phyloP scores from a whole-genome alignment of 2,888 invertebrate genomes.

The Melieria picta region DNA sequence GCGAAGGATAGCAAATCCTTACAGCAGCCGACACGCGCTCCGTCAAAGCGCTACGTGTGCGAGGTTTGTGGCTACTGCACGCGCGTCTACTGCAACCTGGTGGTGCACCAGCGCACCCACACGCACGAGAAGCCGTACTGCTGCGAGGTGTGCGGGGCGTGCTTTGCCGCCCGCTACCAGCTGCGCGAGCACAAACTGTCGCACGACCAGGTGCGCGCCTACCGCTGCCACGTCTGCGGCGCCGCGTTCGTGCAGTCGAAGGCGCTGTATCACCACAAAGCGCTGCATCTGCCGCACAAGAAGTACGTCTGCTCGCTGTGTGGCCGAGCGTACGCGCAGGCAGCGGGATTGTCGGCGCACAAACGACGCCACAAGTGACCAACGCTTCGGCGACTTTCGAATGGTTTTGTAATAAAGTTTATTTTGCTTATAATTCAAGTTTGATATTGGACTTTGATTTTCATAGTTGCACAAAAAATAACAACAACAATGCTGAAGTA shows the following conservation, averaged over 20 bases:
- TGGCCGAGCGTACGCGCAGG: not conserved
- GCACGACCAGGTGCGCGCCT: not conserved
- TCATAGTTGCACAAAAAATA: no score
- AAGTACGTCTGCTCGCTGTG: not conserved
- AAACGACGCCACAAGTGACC: not conserved
- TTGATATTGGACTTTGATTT: no score
- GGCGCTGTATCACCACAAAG: not conserved
- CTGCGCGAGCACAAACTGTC: not conserved
- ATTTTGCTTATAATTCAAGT: no score
- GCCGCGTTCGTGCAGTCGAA: not conserved
- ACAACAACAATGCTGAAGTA: no score
- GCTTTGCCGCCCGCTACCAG: not conserved
- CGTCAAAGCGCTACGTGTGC: not conserved
- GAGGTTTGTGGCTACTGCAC: not conserved
- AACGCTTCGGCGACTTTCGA: no score
- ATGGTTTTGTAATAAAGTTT: no score
- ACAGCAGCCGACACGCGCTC: not conserved
- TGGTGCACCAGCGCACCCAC: not conserved
- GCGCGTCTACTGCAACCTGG: not conserved
- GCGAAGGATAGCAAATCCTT: no score
- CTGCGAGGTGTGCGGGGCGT: not conserved
- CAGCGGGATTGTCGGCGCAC: constrained; percentile 2
- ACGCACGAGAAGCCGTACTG: not conserved
- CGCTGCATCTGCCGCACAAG: not conserved
- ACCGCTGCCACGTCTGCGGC: not conserved